These are phyloP conservation scores for Calliphora vomitoria DNA, from an alignment of 2,888 invertebrate genomes.

Conservation along the genomic window DNA sequence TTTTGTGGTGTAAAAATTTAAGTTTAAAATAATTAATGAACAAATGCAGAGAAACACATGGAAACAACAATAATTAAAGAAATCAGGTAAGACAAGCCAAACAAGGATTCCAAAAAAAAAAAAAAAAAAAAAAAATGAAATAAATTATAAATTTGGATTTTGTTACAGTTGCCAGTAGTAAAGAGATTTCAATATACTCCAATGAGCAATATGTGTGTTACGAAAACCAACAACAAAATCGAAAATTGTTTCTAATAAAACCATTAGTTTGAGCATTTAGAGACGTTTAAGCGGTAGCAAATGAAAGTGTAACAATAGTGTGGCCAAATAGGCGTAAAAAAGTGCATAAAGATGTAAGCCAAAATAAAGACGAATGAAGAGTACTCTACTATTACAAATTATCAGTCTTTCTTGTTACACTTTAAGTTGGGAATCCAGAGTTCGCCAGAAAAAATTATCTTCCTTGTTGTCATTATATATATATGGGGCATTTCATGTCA, in stretches of 20 bases:
- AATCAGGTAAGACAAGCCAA: slow-evolving; percentile 57
- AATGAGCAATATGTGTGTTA: not conserved
- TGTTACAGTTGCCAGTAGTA: slow-evolving; percentile 40
- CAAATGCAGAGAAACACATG: not conserved
- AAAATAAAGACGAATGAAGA: not conserved
- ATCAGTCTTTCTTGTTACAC: too few species aligned
- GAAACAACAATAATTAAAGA: not conserved
- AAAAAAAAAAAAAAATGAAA: not conserved
- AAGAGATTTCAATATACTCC: not conserved
- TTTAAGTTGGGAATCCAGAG: too few species aligned
- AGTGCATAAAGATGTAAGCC: slow-evolving; percentile 13
- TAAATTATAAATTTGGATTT: slow-evolving; percentile 33
- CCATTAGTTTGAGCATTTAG: slow-evolving; percentile 12
- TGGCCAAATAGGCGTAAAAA: not conserved
- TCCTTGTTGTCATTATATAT: too few species aligned
- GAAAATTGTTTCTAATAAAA: slow-evolving; percentile 8
- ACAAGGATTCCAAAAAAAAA: slow-evolving; percentile 60
- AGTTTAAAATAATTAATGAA: slow-evolving; percentile 54
- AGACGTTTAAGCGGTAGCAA: slow-evolving; percentile 29
- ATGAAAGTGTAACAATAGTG: slow-evolving; percentile 63
- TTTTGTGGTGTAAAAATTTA: slow-evolving; percentile 28
- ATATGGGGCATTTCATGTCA: too few species aligned
- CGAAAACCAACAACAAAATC: slow-evolving; percentile 12
- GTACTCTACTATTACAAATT: not conserved
- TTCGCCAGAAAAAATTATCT: too few species aligned